Base-by-base conservation (phyloP, 1,140 invertebrate genomes). In the Drosophila ironensis region DNA sequence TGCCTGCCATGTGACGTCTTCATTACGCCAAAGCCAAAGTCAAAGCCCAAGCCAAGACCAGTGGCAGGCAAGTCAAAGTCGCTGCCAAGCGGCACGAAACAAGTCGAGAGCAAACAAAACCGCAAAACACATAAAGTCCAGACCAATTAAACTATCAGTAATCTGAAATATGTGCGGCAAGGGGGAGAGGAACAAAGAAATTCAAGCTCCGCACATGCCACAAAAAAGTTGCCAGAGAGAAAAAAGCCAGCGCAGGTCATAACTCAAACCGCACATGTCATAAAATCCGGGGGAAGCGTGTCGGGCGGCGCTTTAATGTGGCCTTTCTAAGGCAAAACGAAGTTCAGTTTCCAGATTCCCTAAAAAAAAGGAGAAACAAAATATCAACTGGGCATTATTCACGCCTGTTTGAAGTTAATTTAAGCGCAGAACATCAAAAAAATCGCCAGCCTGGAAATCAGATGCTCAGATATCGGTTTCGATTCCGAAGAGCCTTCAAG, bases 101-200 rank as follows among this genome's bases (percentile, higher is more conserved):
- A 28, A 35, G 20, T 20, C 37, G 22, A 35, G 14, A 45, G 28
- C 41, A 35, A 69, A 59, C 40, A 54, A 47, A 56, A 53, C 47
- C 41, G 46, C 54, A 69, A 48, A 51, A 50, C 40, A 63, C 64
- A 76, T 75, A 54, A 52, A 72, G 60, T 82, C 72, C 42, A 64
- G 74, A 64, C 67, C 77, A 81, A 81, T 81, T 81, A 81, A 81
- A 81, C 61, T 84, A 81, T 84, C 77, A 81, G 78, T 56, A 61
- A 81, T 81, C 78, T 77, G 48, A 84, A 52, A 76, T 66, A 53
- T 40, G 61, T 50, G 53, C n/a, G 35, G 66, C 24, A 56, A 37
- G 28, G 22, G 28, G 22, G n/a, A 12, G 25, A 41, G 54, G 37
- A 12, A 56, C 8, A 6, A 24, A 47, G 30, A 47, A 61, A 61